Conservation (phyloP, 2,113 vertebrate species). For the Solea senegalensis region DNA sequence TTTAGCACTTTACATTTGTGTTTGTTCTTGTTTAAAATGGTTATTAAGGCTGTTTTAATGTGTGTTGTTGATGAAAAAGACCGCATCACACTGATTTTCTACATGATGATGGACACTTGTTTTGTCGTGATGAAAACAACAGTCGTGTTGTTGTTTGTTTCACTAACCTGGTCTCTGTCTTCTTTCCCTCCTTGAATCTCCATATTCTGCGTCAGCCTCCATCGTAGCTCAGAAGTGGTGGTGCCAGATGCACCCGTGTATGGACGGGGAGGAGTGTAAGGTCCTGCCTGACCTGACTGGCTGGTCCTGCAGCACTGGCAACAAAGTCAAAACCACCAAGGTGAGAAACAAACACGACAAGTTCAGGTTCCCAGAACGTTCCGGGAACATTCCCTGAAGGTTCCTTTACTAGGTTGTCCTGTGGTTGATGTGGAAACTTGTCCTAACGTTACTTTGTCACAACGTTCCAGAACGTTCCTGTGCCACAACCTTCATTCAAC, state of each 20-base stretch:
- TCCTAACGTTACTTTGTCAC: too few relatives aligned
- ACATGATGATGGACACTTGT: not conserved
- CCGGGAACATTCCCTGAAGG: too few relatives aligned
- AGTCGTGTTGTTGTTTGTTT: not conserved
- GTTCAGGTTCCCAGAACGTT: too few relatives aligned
- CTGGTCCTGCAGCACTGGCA: constrained; percentile 98
- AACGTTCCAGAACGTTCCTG: too few relatives aligned
- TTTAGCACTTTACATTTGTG: too few relatives aligned
- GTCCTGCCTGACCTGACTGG: constrained; percentile 96
- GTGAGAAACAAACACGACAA: constrained; percentile 75
- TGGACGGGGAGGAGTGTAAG: constrained; percentile 96
- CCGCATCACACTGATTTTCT: too few relatives aligned
- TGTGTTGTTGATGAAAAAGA: not conserved
- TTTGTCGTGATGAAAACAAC: not conserved
- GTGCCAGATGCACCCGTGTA: constrained; percentile 97
- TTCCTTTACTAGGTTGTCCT: too few relatives aligned
- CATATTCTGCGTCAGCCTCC: constrained; percentile 82
- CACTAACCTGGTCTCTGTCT: constrained; percentile 2
- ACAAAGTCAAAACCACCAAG: constrained; percentile 99
- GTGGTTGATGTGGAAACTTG: too few relatives aligned
- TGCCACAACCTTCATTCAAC: too few relatives aligned
- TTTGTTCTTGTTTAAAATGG: not conserved
- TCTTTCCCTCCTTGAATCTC: not conserved
- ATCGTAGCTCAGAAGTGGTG: constrained; percentile 98
- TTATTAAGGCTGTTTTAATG: not conserved